Percentiles rank a stretch among this genome's conserved stretches.
phyloP scores from a whole-genome alignment of 2,797 vertebrate genomes.

The Eulemur coronatus region DNA sequence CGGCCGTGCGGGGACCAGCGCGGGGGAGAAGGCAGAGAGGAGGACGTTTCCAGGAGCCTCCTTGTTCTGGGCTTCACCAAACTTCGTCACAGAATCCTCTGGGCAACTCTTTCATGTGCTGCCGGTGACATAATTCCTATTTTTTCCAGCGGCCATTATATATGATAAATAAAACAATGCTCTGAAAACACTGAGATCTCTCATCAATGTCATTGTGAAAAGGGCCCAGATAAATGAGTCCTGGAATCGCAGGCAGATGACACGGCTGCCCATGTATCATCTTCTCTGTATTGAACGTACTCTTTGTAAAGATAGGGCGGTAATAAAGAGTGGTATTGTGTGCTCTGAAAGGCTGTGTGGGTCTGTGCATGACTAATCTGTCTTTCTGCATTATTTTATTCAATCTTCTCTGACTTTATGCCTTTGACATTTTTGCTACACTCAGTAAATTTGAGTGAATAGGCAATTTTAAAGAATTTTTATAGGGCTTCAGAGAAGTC shows the following conservation, averaged over 20 bases:
- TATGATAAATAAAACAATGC: conserved; percentile 91
- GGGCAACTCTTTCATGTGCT: conserved; percentile 83
- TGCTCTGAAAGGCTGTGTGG: conserved; percentile 97
- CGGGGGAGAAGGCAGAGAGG: not conserved
- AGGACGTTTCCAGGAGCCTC: conserved; percentile 3
- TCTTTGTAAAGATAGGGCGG: conserved; percentile 98
- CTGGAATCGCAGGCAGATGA: conserved; percentile 99
- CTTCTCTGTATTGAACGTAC: conserved; percentile 98
- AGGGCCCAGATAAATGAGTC: conserved; percentile 98
- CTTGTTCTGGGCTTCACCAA: conserved; percentile 77
- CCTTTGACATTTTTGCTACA: conserved; percentile 99
- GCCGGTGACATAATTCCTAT: conserved; percentile 85
- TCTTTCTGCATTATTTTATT: conserved; percentile 99
- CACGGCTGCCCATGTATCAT: conserved; percentile 99
- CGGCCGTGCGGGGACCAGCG: not conserved
- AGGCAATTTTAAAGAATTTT: conserved; percentile 99
- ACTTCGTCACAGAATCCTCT: conserved; percentile 84
- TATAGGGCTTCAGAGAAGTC: conserved; percentile 96
- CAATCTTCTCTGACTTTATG: conserved; percentile 99
- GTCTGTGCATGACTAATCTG: conserved; percentile 99
- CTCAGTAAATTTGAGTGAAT: conserved; percentile 99
- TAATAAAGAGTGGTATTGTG: conserved; percentile 99
- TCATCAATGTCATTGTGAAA: conserved; percentile 99
- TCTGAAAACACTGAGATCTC: conserved; percentile 92
- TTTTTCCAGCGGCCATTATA: conserved; percentile 85